These are phyloP conservation scores for Gymnocheta viridis DNA, from an alignment of 2,888 invertebrate genomes.

Conservation along the genomic window DNA sequence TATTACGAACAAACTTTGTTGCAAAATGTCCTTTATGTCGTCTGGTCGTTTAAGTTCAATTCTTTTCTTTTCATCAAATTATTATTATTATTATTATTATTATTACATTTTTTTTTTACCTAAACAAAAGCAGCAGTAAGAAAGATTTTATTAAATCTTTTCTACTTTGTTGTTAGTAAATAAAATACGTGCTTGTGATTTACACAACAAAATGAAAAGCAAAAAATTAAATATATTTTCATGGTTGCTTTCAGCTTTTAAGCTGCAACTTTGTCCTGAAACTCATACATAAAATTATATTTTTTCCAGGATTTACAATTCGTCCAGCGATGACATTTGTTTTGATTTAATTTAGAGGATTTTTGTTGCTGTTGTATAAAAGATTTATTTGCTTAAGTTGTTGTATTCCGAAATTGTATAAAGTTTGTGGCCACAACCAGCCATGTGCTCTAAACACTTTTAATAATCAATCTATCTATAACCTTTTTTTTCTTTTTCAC, in stretches of 20 bases:
- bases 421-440: conserved; percentile 11
- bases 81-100: not conserved
- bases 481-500: conserved; percentile 23
- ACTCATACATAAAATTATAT: conserved; percentile 32
- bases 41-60: conserved; percentile 46
- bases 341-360: conserved; percentile 63
- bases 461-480: conserved; percentile 15
- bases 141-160: conserved; percentile 15
- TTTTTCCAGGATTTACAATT: conserved; percentile 53
- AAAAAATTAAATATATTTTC: conserved; percentile 1
- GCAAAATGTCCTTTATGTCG: conserved; percentile 41
- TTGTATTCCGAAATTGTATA: conserved; percentile 30
- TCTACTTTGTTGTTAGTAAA: not conserved
- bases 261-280: not conserved
- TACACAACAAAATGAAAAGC: not conserved
- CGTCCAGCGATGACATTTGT: conserved; percentile 64
- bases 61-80: conserved; percentile 4
- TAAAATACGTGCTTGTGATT: conserved; percentile 16
- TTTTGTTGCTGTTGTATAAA: conserved; percentile 2
- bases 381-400: conserved; percentile 59
- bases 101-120: not conserved
- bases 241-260: not conserved
- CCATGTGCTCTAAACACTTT: not conserved
- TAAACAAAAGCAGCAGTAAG: not conserved
- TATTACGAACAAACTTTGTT: not conserved